phyloP scores from a whole-genome alignment of 1,140 invertebrate genomes.

The Drosophila eugracilis region DNA sequence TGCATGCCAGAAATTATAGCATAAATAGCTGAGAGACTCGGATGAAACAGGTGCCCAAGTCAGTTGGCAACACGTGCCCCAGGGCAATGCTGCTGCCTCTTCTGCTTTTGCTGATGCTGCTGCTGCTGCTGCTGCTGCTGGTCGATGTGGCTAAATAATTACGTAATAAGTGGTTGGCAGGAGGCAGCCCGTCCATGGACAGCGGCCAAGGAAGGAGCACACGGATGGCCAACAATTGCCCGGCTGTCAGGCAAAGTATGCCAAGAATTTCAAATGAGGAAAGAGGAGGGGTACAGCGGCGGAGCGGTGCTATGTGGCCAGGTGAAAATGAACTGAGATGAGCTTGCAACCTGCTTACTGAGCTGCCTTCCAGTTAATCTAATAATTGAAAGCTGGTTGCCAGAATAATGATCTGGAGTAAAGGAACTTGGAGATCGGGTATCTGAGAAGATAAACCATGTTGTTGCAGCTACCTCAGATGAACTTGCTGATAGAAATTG shows the following conservation, averaged over 20 bases:
- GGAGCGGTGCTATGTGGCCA: conserved; percentile 15
- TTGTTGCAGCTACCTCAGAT: background rate
- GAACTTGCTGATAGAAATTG: background rate
- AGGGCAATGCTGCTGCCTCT: conserved; percentile 54
- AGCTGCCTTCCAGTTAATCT: conserved; percentile 24
- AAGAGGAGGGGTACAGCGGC: conserved; percentile 34
- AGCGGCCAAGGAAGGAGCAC: conserved; percentile 27
- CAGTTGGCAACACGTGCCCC: conserved; percentile 80
- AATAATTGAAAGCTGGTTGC: conserved; percentile 46
- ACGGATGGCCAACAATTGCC: conserved; percentile 40
- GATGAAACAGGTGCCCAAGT: conserved; percentile 68
- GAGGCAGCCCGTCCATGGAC: conserved; percentile 28
- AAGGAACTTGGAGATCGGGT: conserved; percentile 9
- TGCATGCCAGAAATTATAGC: conserved; percentile 80
- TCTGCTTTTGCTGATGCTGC: conserved; percentile 1
- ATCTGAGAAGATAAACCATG: conserved; percentile 3
- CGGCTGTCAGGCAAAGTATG: conserved; percentile 73
- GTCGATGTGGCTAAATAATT: conserved; percentile 72
- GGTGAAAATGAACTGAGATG: conserved; percentile 45
- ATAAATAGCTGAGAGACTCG: conserved; percentile 64
- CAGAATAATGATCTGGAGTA: conserved; percentile 22
- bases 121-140: conserved; percentile 15
- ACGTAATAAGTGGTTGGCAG: conserved; percentile 83
- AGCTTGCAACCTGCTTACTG: conserved; percentile 30
- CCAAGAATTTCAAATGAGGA: conserved; percentile 71